phyloP scores from a whole-genome alignment of 2,113 vertebrate genomes.

The Vicugna pacos region DNA sequence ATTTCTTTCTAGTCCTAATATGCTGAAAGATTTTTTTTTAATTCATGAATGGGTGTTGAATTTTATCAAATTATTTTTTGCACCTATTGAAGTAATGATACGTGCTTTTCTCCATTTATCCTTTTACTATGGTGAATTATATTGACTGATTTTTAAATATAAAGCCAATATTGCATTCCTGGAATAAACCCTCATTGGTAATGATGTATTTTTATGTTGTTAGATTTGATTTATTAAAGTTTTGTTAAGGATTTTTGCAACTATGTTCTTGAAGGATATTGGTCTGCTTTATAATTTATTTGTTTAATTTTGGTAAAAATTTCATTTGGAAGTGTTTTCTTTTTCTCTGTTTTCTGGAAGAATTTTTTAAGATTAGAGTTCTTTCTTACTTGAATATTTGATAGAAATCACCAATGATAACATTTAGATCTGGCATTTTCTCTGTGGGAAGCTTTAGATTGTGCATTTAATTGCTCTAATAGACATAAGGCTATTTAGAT shows the following conservation, averaged over 20 bases:
- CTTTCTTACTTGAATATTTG: neutral
- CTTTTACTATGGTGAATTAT: neutral
- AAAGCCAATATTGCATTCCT: neutral
- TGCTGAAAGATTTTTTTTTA: neutral
- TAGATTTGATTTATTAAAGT: constrained; percentile 16
- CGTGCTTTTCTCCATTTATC: neutral
- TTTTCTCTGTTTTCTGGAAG: constrained; percentile 26
- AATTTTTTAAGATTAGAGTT: neutral
- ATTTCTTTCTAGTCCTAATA: neutral
- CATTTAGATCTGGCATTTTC: neutral
- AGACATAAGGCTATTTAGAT: neutral
- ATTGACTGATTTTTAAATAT: constrained; percentile 42
- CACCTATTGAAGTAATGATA: neutral
- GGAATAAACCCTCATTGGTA: neutral
- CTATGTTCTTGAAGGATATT: neutral
- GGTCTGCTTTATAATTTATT: neutral
- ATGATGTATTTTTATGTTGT: neutral
- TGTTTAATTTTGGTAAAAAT: neutral
- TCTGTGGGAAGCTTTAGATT: neutral
- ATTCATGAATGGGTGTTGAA: neutral
- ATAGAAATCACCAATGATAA: neutral
- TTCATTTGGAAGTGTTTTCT: neutral
- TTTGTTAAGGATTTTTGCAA: neutral
- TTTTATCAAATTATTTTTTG: constrained; percentile 11
- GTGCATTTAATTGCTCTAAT: constrained; percentile 1